A percentile compares a stretch with the other conserved stretches of the same genome.
phyloP scores from a whole-genome alignment of 2,113 vertebrate genomes.

The Vidua chalybeata region DNA sequence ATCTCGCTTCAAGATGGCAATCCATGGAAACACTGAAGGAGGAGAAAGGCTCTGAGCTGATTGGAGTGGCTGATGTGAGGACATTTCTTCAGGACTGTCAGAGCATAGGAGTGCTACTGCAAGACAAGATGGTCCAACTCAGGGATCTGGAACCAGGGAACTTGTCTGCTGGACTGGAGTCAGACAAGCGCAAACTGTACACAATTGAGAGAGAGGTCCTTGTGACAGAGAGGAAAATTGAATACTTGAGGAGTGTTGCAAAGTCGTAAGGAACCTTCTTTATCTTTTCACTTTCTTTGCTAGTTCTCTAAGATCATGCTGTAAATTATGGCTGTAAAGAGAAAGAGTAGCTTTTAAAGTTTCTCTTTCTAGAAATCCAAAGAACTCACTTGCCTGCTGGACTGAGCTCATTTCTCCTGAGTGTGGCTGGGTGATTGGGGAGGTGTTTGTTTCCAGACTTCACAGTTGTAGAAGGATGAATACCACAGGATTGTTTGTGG shows the following conservation, averaged over 20 bases:
- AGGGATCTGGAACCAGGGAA: conserved; percentile 62
- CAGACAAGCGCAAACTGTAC: conserved; percentile 64
- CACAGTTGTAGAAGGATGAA: background rate
- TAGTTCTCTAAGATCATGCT: background rate
- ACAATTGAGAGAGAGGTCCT: conserved; percentile 76
- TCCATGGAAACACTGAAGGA: conserved; percentile 82
- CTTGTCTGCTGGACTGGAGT: conserved; percentile 55
- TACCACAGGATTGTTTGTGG: background rate
- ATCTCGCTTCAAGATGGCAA: conserved; percentile 79
- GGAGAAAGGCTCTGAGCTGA: conserved; percentile 80
- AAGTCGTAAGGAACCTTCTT: conserved; percentile 74
- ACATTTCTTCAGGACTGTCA: conserved; percentile 82
- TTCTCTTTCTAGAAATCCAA: background rate
- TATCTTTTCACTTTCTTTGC: background rate
- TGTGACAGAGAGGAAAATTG: conserved; percentile 79
- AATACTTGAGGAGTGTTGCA: conserved; percentile 79
- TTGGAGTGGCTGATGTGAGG: conserved; percentile 73
- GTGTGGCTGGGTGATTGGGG: background rate
- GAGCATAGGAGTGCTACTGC: conserved; percentile 74
- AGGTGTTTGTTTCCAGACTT: background rate
- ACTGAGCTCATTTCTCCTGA: background rate
- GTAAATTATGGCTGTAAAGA: background rate
- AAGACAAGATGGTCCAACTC: conserved; percentile 70
- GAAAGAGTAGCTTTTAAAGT: background rate
- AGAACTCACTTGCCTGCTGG: background rate